phyloP scores from a whole-genome alignment of 2,888 invertebrate species.

The Dusona sp. region DNA sequence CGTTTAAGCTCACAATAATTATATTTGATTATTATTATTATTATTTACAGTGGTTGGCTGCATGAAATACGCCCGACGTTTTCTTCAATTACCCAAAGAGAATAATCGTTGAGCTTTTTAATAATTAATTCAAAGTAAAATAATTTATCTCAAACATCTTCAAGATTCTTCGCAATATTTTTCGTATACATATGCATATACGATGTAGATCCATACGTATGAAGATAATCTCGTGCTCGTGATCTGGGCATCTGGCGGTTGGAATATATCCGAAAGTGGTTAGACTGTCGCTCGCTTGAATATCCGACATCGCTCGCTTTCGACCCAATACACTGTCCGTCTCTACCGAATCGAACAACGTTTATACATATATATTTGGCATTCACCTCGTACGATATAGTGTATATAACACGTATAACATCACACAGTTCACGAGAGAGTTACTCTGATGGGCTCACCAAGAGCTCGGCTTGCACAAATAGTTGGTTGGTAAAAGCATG shows the following conservation, averaged over 20 bases:
- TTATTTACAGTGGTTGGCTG: neutral
- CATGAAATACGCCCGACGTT: neutral
- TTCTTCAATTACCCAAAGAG: neutral
- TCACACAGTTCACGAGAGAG: conserved; percentile 52
- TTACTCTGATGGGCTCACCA: conserved; percentile 58
- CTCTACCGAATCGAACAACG: conserved; percentile 47
- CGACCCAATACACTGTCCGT: conserved; percentile 5
- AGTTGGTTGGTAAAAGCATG: conserved; percentile 57
- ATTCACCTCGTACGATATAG: neutral
- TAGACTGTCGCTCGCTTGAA: conserved; percentile 19
- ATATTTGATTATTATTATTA: neutral
- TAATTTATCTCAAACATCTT: no score
- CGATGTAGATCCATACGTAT: neutral
- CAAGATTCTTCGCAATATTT: neutral
- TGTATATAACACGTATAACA: conserved; percentile 30
- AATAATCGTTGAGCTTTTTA: neutral
- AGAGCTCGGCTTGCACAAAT: conserved; percentile 41
- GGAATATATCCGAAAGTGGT: conserved; percentile 54
- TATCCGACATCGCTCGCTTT: conserved; percentile 26
- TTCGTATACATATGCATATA: neutral
- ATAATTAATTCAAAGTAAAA: neutral
- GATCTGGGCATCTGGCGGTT: conserved; percentile 9
- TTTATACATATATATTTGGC: neutral
- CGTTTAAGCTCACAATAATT: neutral
- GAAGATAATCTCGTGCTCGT: neutral